Conservation (phyloP, 2,113 vertebrate species). For the Eleginops maclovinus region DNA sequence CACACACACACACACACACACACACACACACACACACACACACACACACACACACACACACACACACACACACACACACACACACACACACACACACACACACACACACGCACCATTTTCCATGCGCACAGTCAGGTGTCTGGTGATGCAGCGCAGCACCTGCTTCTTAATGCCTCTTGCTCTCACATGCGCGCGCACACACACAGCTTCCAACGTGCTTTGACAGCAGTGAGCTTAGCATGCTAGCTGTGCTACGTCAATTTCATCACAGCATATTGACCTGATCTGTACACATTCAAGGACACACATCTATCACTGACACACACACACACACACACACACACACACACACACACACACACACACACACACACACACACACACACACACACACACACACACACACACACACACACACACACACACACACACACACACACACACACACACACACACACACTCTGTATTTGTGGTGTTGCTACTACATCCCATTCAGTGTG, state of each 20-base stretch:
- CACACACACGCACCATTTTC: conserved; percentile 3
- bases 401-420: not conserved
- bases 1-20: conserved; percentile 14
- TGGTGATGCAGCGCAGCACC: conserved; percentile 14
- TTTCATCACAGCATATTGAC: conserved; percentile 50
- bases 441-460: not conserved
- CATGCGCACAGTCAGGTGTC: conserved; percentile 26
- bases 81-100: conserved; percentile 14
- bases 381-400: conserved; percentile 8
- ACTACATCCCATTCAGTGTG: not conserved
- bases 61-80: conserved; percentile 14
- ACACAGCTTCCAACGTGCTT: conserved; percentile 28
- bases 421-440: conserved; percentile 14
- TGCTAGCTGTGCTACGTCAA: conserved; percentile 50
- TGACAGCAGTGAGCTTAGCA: conserved; percentile 54
- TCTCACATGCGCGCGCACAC: conserved; percentile 8
- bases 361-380: conserved; percentile 11
- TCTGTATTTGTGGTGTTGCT: not conserved
- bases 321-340: conserved; percentile 5
- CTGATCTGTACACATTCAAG: conserved; percentile 21
- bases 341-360: conserved; percentile 13
- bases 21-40: conserved; percentile 14
- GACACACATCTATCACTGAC: not conserved
- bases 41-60: conserved; percentile 14
- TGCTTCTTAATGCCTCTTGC: conserved; percentile 10